These are phyloP conservation scores for Sabellastarte sp. DNA, from an alignment of 2,888 invertebrate species.

Conservation along the genomic window DNA sequence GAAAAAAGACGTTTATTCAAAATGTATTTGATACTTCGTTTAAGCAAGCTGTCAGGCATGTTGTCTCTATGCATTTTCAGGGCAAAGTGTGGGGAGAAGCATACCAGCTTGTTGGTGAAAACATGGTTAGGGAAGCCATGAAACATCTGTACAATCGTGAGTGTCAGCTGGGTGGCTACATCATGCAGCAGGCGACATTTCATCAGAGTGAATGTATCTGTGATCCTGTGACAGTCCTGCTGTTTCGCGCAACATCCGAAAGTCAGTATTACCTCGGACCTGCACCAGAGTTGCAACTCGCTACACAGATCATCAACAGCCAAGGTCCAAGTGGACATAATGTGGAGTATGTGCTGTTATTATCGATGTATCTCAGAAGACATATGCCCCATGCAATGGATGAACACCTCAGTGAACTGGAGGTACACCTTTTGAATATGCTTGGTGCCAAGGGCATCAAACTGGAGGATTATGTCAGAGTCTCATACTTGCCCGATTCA, in stretches of 20 bases:
- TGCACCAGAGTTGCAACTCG: constrained; percentile 50
- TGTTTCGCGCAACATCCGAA: constrained; percentile 58
- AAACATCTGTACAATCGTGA: neutral
- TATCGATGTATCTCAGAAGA: constrained; percentile 58
- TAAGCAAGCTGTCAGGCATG: too few species aligned
- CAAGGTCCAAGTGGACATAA: constrained; percentile 58
- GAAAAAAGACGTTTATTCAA: too few species aligned
- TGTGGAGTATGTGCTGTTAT: constrained; percentile 60
- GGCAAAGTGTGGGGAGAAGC: neutral
- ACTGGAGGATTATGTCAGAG: too few species aligned
- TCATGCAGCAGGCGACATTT: constrained; percentile 31
- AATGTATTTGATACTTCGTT: too few species aligned
- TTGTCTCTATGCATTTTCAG: too few species aligned
- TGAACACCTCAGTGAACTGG: too few species aligned
- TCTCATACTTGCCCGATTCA: too few species aligned
- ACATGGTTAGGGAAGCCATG: neutral
- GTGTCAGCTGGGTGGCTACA: constrained; percentile 1
- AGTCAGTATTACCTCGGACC: constrained; percentile 60
- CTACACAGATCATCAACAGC: constrained; percentile 52
- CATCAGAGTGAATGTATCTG: neutral
- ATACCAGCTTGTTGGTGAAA: neutral
- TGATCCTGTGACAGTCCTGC: constrained; percentile 47
- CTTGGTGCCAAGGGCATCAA: too few species aligned
- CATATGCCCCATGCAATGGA: constrained; percentile 59
- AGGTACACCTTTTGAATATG: too few species aligned